Percentiles rank a stretch among this genome's conserved stretches.
phyloP scores from a whole-genome alignment of 2,888 invertebrate species.

The Brenthis hecate region DNA sequence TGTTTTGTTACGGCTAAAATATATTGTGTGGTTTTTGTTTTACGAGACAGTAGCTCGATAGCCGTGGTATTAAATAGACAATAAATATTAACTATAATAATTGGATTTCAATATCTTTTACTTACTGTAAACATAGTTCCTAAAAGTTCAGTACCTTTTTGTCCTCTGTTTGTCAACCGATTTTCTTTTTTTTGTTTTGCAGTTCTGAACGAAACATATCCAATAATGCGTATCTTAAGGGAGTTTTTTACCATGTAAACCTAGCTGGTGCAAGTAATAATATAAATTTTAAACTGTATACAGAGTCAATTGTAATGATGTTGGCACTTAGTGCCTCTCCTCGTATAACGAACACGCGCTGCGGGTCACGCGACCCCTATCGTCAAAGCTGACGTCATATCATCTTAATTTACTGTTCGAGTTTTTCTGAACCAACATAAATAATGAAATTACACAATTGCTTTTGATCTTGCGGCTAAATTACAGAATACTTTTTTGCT shows the following conservation, averaged over 20 bases:
- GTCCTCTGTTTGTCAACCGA: too few species aligned
- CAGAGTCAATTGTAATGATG: constrained; percentile 35
- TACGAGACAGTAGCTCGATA: too few species aligned
- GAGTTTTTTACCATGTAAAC: background rate
- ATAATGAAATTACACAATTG: constrained; percentile 36
- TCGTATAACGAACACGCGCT: constrained; percentile 43
- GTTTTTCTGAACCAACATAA: constrained; percentile 37
- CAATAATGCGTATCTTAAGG: background rate
- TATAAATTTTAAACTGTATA: constrained; percentile 25
- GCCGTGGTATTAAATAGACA: too few species aligned
- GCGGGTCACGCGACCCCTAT: constrained; percentile 71
- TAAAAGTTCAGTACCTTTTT: too few species aligned
- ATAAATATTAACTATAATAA: too few species aligned
- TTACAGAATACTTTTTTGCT: constrained; percentile 18
- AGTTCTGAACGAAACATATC: too few species aligned
- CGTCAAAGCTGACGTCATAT: constrained; percentile 46
- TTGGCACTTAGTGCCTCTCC: constrained; percentile 35
- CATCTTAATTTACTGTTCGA: constrained; percentile 47
- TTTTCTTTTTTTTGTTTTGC: too few species aligned
- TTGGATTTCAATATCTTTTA: too few species aligned
- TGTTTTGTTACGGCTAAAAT: too few species aligned
- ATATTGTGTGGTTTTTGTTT: too few species aligned
- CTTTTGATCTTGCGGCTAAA: background rate
- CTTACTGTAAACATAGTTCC: too few species aligned
- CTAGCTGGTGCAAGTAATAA: constrained; percentile 13